Conservation (phyloP, 64 coral and sea anemone species). For the Hydrozoanthus tunicans region DNA sequence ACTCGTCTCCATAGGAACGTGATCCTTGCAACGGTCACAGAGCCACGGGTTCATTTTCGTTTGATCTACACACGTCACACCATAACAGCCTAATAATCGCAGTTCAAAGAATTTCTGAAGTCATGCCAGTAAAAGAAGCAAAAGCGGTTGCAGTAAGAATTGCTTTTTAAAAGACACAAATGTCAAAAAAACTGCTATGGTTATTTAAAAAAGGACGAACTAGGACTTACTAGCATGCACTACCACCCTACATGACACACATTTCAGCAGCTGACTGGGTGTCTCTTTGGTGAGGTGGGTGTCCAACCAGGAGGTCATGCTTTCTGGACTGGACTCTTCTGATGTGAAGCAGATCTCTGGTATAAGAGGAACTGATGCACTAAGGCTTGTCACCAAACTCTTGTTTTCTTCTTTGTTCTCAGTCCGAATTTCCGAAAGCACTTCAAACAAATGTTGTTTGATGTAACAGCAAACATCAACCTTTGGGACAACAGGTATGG, state of each 20-base stretch:
- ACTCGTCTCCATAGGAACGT: conserved; percentile 15
- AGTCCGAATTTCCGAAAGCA: not conserved
- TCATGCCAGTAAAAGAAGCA: too few species aligned
- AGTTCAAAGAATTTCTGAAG: too few species aligned
- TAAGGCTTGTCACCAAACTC: not conserved
- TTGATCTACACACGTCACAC: conserved; percentile 6
- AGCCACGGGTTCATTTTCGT: conserved; percentile 41
- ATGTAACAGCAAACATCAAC: conserved; percentile 45
- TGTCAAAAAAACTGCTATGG: too few species aligned
- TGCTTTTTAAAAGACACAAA: too few species aligned
- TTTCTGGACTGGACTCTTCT: conserved; percentile 85
- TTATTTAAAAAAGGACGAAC: too few species aligned
- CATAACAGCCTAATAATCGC: conserved; percentile 76
- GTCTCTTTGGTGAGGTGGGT: conserved; percentile 64
- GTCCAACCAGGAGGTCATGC: conserved; percentile 87
- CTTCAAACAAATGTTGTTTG: conserved; percentile 30
- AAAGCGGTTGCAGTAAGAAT: too few species aligned
- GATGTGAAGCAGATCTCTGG: conserved; percentile 96
- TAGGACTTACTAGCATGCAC: conserved; percentile 73
- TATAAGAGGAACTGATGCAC: conserved; percentile 57
- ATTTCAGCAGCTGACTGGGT: conserved; percentile 70
- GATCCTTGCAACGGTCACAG: conserved; percentile 73
- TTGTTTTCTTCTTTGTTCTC: not conserved
- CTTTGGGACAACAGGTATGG: not conserved
- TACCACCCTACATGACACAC: conserved; percentile 57